phyloP scores from a whole-genome alignment of 2,888 invertebrate genomes.

The Amaurobius ferox region DNA sequence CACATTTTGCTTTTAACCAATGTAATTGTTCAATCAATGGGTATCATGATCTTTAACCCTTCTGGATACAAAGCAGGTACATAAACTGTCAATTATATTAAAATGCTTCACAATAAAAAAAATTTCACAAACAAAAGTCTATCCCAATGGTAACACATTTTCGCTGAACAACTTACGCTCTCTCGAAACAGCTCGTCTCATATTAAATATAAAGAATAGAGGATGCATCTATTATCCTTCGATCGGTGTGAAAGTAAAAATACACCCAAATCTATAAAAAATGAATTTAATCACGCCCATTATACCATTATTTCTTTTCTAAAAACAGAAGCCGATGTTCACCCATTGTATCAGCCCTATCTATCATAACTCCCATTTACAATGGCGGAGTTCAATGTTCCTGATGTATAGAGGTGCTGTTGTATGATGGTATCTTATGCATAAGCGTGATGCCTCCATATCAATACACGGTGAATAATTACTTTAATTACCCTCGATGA shows the following conservation, averaged over 20 bases:
- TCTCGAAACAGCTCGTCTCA: too few species aligned
- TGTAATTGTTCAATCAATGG: too few species aligned
- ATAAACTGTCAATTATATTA: too few species aligned
- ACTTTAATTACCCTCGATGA: conserved; percentile 41
- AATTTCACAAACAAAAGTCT: too few species aligned
- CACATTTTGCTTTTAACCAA: too few species aligned
- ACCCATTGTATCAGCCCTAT: conserved; percentile 48
- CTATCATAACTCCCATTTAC: conserved; percentile 49
- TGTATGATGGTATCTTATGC: conserved; percentile 45
- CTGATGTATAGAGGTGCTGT: conserved; percentile 11
- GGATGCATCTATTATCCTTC: neutral
- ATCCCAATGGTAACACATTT: too few species aligned
- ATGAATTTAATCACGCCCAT: conserved; percentile 22
- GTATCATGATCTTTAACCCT: too few species aligned
- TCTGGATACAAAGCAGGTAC: too few species aligned
- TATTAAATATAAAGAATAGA: too few species aligned
- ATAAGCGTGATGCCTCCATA: conserved; percentile 20
- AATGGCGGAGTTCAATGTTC: conserved; percentile 53
- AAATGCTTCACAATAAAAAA: too few species aligned
- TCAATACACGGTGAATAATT: conserved; percentile 43
- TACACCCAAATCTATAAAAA: neutral
- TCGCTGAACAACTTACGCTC: too few species aligned
- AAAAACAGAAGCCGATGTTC: conserved; percentile 28
- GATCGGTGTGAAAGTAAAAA: conserved; percentile 15
- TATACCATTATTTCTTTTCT: neutral